These are phyloP conservation scores for Torymus auratus DNA, from an alignment of 2,888 invertebrate genomes.

Conservation along the genomic window DNA sequence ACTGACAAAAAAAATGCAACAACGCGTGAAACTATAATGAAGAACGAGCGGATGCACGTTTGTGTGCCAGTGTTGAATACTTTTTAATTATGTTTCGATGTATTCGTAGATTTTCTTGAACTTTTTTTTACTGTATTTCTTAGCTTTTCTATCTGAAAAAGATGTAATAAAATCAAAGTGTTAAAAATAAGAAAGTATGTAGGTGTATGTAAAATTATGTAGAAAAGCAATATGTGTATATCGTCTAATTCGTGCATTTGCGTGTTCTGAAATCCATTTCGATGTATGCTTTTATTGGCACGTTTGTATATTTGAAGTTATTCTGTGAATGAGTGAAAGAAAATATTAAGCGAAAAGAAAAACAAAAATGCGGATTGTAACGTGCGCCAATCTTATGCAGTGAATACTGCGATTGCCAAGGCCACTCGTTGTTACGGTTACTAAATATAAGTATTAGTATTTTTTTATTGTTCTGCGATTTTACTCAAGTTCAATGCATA, in stretches of 20 bases:
- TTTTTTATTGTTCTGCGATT: slow-evolving; percentile 72
- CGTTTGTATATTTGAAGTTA: slow-evolving; percentile 44
- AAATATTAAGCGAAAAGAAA: slow-evolving; percentile 15
- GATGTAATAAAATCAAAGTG: slow-evolving; percentile 51
- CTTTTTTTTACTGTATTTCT: slow-evolving; percentile 49
- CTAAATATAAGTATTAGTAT: slow-evolving; percentile 73
- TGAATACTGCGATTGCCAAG: slow-evolving; percentile 53
- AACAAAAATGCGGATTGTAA: slow-evolving; percentile 55
- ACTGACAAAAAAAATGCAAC: slow-evolving; percentile 57
- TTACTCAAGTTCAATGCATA: slow-evolving; percentile 73
- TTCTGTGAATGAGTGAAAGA: slow-evolving; percentile 43
- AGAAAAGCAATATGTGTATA: slow-evolving; percentile 49
- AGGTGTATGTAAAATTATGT: slow-evolving; percentile 33
- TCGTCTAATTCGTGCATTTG: slow-evolving; percentile 53
- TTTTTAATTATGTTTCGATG: slow-evolving; percentile 51
- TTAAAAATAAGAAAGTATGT: slow-evolving; percentile 46
- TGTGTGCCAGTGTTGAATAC: slow-evolving; percentile 54
- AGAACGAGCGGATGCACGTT: slow-evolving; percentile 57
- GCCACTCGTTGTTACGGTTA: slow-evolving; percentile 66
- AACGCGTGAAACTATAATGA: slow-evolving; percentile 34
- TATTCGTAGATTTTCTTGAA: slow-evolving; percentile 57
- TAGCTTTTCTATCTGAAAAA: slow-evolving; percentile 42
- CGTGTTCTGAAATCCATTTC: slow-evolving; percentile 45
- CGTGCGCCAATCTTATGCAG: slow-evolving; percentile 52
- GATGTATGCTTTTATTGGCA: slow-evolving; percentile 39